phyloP scores from a whole-genome alignment of 2,113 vertebrate species.

The Seriola rivoliana region DNA sequence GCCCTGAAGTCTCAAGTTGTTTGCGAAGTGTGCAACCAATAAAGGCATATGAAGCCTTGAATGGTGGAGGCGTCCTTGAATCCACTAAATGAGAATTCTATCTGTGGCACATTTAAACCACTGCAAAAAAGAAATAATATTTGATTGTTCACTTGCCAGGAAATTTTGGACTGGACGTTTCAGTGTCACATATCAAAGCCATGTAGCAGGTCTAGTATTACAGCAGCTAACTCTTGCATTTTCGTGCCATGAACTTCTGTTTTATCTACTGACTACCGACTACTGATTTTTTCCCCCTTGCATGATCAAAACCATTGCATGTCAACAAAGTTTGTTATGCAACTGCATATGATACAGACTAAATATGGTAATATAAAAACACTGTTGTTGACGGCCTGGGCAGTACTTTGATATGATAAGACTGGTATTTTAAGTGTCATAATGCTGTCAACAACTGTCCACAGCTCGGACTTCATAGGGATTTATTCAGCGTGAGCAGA shows the following conservation, averaged over 20 bases:
- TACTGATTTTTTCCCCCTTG: conserved; percentile 7
- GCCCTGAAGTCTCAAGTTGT: conserved; percentile 60
- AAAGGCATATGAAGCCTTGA: conserved; percentile 39
- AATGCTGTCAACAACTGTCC: conserved; percentile 56
- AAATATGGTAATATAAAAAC: conserved; percentile 49
- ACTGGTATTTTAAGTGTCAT: conserved; percentile 54
- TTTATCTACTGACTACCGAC: conserved; percentile 30
- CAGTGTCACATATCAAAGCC: conserved; percentile 84
- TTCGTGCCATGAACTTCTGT: conserved; percentile 49
- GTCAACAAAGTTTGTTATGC: conserved; percentile 35
- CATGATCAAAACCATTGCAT: conserved; percentile 46
- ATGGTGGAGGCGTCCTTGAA: conserved; percentile 61
- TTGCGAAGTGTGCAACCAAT: conserved; percentile 62
- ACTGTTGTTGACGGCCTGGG: background rate
- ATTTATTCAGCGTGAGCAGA: conserved; percentile 43
- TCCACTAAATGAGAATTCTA: conserved; percentile 55
- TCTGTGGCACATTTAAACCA: conserved; percentile 80
- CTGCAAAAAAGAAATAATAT: conserved; percentile 60
- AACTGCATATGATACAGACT: conserved; percentile 39
- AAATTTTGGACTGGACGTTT: conserved; percentile 71
- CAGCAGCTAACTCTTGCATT: conserved; percentile 58
- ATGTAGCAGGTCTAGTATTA: conserved; percentile 62
- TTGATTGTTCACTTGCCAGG: conserved; percentile 83
- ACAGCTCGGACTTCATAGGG: conserved; percentile 24
- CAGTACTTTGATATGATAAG: conserved; percentile 22